These are phyloP conservation scores for Heliocidaris tuberculata DNA, from an alignment of 35 echinoderm and acorn worm genomes.

Conservation along the genomic window DNA sequence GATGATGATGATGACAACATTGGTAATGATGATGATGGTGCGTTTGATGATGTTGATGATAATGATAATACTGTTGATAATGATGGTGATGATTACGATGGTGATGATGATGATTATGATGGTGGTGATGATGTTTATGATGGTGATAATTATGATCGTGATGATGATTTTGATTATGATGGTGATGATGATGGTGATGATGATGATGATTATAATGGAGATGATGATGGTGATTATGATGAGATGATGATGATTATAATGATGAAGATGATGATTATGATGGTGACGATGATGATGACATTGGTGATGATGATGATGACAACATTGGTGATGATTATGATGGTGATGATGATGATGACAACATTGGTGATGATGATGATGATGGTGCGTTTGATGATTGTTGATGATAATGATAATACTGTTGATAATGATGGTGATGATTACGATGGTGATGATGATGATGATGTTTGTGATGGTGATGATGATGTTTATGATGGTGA, in stretches of 20 bases:
- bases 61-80: neutral
- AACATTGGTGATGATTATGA: slow-evolving; percentile 30
- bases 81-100: slow-evolving; percentile 15
- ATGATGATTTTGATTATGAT: slow-evolving; percentile 14
- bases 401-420: neutral
- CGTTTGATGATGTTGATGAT: neutral
- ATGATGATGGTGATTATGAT: too few relatives aligned
- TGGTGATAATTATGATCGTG: neutral
- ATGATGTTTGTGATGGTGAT: slow-evolving; percentile 22
- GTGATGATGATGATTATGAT: slow-evolving; percentile 19
- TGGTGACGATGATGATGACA: too few relatives aligned
- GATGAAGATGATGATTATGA: too few relatives aligned
- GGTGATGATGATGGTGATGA: slow-evolving; percentile 20
- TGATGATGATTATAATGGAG: too few relatives aligned
- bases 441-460: slow-evolving; percentile 3
- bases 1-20: too few relatives aligned
- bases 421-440: neutral
- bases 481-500: slow-evolving; percentile 23
- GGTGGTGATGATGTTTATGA: slow-evolving; percentile 20
- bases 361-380: neutral
- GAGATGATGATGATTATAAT: too few relatives aligned
- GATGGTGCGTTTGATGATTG: neutral
- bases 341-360: slow-evolving; percentile 22
- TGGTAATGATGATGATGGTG: too few relatives aligned
- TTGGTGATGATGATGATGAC: too few relatives aligned